phyloP scores from a whole-genome alignment of 2,888 invertebrate species.

The Lomographa bimaculata region DNA sequence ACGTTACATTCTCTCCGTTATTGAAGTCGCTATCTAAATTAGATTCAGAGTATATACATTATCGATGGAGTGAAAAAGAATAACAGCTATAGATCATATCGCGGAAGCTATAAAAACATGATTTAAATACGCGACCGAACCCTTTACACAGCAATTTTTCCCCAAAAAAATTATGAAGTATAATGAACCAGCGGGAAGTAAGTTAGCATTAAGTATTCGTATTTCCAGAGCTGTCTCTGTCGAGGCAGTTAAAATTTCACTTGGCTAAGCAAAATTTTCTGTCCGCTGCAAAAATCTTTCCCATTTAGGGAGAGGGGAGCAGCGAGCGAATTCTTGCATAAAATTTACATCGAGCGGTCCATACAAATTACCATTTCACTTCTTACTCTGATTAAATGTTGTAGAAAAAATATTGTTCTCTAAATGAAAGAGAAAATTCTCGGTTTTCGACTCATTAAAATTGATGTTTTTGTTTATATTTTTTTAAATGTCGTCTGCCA shows the following conservation, averaged over 20 bases:
- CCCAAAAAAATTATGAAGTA: conserved; percentile 76
- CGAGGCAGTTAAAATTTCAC: conserved; percentile 83
- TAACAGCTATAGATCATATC: conserved; percentile 33
- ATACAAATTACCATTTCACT: conserved; percentile 83
- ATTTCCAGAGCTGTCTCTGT: conserved; percentile 79
- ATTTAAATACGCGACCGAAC: conserved; percentile 43
- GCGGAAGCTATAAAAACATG: conserved; percentile 33
- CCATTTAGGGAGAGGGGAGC: conserved; percentile 74
- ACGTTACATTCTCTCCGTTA: conserved; percentile 19
- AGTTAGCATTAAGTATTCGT: conserved; percentile 80
- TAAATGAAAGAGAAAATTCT: conserved; percentile 80
- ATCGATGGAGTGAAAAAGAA: conserved; percentile 23
- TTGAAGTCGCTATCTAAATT: conserved; percentile 26
- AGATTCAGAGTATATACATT: conserved; percentile 19
- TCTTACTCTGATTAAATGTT: conserved; percentile 83
- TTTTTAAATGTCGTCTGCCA: conserved; percentile 43
- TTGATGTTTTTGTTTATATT: conserved; percentile 71
- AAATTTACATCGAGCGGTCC: conserved; percentile 83
- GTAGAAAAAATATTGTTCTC: conserved; percentile 82
- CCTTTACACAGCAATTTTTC: conserved; percentile 67
- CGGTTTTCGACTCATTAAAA: conserved; percentile 81
- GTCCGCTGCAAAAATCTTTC: conserved; percentile 81
- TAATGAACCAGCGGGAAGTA: conserved; percentile 81
- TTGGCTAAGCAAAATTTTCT: conserved; percentile 83
- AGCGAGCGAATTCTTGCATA: conserved; percentile 80